Conservation (phyloP, 2,113 vertebrate species). For the Apeltes quadracus region DNA sequence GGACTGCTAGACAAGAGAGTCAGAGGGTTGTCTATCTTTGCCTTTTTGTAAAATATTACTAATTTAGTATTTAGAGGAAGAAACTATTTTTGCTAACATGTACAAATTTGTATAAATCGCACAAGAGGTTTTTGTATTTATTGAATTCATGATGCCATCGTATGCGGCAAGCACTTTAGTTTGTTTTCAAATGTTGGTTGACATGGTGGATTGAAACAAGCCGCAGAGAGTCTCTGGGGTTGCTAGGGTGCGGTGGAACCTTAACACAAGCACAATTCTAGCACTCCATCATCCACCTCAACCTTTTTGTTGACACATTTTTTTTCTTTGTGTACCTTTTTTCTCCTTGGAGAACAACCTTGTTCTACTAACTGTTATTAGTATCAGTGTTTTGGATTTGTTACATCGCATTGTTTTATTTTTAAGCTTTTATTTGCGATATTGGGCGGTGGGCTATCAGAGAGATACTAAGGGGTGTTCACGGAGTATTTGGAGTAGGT, state of each 20-base stretch:
- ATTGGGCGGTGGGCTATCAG: conserved; percentile 35
- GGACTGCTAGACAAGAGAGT: conserved; percentile 62
- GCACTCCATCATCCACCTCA: conserved; percentile 68
- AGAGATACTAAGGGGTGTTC: conserved; percentile 14
- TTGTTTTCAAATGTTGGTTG: conserved; percentile 62
- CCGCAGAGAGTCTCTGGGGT: conserved; percentile 74
- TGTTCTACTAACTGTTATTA: not conserved
- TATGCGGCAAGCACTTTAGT: conserved; percentile 75
- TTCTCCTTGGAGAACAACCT: conserved; percentile 18
- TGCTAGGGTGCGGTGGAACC: conserved; percentile 84
- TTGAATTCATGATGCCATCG: conserved; percentile 66
- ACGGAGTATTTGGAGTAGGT: conserved; percentile 18
- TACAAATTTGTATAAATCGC: conserved; percentile 79
- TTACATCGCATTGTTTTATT: conserved; percentile 13
- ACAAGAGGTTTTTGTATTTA: conserved; percentile 66
- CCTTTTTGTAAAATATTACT: conserved; percentile 82
- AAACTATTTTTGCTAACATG: conserved; percentile 77
- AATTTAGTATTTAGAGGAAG: conserved; percentile 50
- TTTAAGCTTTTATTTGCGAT: conserved; percentile 42
- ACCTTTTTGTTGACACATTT: conserved; percentile 24
- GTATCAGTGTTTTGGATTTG: conserved; percentile 9
- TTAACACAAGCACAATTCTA: conserved; percentile 86
- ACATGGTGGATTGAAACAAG: conserved; percentile 83
- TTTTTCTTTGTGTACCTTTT: conserved; percentile 1
- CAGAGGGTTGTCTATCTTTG: conserved; percentile 71